Evolutionary conservation across 92 coral and sea anemone genomes (phyloP), one percentile per base, ranked within the genome.

Genomic region (Porites evermanni): DNA sequence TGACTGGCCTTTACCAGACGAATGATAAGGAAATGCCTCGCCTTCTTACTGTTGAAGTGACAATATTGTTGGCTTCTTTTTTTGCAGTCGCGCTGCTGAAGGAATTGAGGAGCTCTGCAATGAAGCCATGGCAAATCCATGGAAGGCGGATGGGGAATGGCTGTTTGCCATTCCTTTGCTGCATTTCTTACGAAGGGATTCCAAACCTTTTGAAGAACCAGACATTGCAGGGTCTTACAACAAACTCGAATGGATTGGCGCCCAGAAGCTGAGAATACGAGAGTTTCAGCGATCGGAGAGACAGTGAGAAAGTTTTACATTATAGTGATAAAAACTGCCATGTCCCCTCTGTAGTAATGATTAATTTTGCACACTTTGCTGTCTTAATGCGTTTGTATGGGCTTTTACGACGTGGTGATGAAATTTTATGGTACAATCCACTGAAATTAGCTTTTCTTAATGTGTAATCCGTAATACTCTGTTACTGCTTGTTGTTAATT

Each of bases 151-250:
- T 56, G 23, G 70, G 2, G 90, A 91, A n/a, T 84, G 91, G 89
- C 60, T 93, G 4, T 89, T 82, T 50, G 94, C 91, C 12, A 80
- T 93, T 56, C 96, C 96, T 38, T 56, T 93, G 74, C 80, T 93
- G 6, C 96, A 93, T 82, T 93, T 93, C 84, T 74, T 93, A 21
- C 77, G 93, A 38, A 75, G 78, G 8, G 89, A 93, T 44, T 75
- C 84, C 0, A 82, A 74, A 73, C 96, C 96, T 2, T 93, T 88
- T 86, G 89, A 77, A 14, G 90, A 91, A 60, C 80, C 79, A 17
- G 88, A 75, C 24, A 75, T 64, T 47, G 92, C n/a, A 51, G 80
- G 85, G 76, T 74, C 68, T 29, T 24, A 68, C 26, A 7, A 19
- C 1, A 59, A 51, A 29, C 82, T 51, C 70, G 87, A 73, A 75